Evolutionary conservation across 2,888 invertebrate species (phyloP).

Genomic region (Notocelia uddmanniana): DNA sequence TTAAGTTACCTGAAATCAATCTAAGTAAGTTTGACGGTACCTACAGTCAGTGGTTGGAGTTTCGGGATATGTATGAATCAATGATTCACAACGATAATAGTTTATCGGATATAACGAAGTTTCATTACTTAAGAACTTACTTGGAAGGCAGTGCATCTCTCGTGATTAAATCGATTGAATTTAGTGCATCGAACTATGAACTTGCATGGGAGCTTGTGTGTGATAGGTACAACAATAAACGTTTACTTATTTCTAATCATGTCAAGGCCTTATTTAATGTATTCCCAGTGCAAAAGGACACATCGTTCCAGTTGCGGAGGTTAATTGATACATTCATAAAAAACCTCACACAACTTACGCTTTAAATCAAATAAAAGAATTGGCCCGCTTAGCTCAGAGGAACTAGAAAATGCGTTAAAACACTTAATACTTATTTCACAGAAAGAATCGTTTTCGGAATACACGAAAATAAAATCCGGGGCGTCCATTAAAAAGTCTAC

Average conservation of each 20-base stretch:
- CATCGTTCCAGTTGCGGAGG: too few relatives aligned
- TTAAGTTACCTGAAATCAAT: constrained; percentile 15
- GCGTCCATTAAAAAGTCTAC: too few relatives aligned
- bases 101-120: constrained; percentile 17
- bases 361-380: too few relatives aligned
- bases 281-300: constrained; percentile 18
- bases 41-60: constrained; percentile 22
- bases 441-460: too few relatives aligned
- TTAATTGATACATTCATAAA: too few relatives aligned
- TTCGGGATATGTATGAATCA: constrained; percentile 16
- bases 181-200: constrained; percentile 3
- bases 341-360: too few relatives aligned
- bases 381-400: too few relatives aligned
- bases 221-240: too few relatives aligned
- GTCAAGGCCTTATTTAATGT: constrained; percentile 16
- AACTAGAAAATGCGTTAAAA: too few relatives aligned
- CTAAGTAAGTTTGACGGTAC: constrained; percentile 19
- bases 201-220: neutral
- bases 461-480: too few relatives aligned
- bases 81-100: constrained; percentile 14
- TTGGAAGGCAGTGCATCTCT: constrained; percentile 24
- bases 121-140: constrained; percentile 9
- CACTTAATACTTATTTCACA: too few relatives aligned
- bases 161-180: constrained; percentile 23
- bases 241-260: constrained; percentile 14